Base-by-base conservation (phyloP, 2,797 vertebrate species). In the Sparidentex hasta region DNA sequence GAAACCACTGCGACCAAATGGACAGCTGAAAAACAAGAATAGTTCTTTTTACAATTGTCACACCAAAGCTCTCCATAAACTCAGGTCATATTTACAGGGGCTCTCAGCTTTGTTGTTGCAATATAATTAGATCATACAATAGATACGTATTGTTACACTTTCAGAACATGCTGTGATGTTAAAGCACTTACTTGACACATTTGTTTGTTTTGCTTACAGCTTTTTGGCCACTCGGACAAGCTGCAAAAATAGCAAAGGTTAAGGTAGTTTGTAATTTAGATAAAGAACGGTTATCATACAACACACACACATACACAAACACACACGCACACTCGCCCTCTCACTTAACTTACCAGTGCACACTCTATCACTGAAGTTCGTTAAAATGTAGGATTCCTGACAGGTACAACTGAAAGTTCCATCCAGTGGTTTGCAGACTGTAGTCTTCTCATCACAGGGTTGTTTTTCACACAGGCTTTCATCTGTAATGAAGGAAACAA, bases 11-110 rank as follows among this genome's bases (percentile, higher is more conserved):
- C 52, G 29, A 14, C 94, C 94, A 81, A 89, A 94, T 0, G 7
- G 0, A 66, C 95, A 95, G 0, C 95, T 95, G 86, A 87, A 91
- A 92, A 44, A 84, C 5, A 83, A 75, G 33, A 47, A 51, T 0
- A 47, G 51, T 62, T 72, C 0, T 68, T 71, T 70, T 68, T 7
- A 62, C 0, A 44, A 11, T 61, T 50, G 18, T 1, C 9, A 23
- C 3, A 44, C 2, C 12, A 27, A 64, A 1, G n/a, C 17, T 58
- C 13, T 77, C 17, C 11, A 58, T 16, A 52, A n/a, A 48, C 29
- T 50, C 2, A 38, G 16, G 18, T 33, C 13, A 27, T 54, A 52
- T 67, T 18, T 29, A 43, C 33, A 33, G 14, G 3, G 11, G 8
- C 44, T 33, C 27, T 43, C 17, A 44, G 29, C 29, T 33, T 33